Evolutionary conservation across 2,888 invertebrate genomes (phyloP), one percentile per base, ranked within the genome.

Genomic region (Troides helena): DNA sequence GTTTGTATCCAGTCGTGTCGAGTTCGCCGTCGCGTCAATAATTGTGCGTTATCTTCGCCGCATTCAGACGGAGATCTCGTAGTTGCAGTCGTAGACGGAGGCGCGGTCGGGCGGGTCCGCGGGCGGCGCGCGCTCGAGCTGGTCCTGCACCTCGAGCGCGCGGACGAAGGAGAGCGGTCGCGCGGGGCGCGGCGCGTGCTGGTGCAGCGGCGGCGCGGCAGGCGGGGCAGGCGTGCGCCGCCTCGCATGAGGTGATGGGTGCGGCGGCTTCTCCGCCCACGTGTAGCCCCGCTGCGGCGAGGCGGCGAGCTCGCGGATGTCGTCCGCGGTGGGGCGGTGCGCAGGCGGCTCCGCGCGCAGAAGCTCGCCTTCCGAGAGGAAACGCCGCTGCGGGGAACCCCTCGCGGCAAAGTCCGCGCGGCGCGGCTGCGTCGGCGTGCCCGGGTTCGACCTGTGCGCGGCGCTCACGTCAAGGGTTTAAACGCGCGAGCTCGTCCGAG

Each of bases 81-180:
- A 98, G 94, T 97, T 98, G 96, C 97, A 97, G 89, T 98, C 98
- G 90, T 98, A 98, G 76, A 97, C 96, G 89, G 97, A 97, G 80
- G 96, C 96, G 80, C 97, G 95, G 88, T 97, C 97, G 65, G 97
- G 96, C 21, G 96, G 89, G 68, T 85, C 76, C 76, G 79, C 89
- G 81, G 81, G 89, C 80, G 78, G 94, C 89, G 83, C 95, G 94
- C 93, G 97, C 95, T 98, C 98, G 84, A 97, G 95, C 70, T 96
- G 95, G 88, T 98, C 97, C 76, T 97, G 96, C 95, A 98, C 97
- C 89, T 98, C 97, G 46, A 98, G 94, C 62, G 98, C 98, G 77
- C 97, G 94, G 71, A 97, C 97, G 90, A 98, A 97, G 73, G 97
- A 97, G 93, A 98, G 97, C 62, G 98, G 98, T 71, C 98, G 93